Evolutionary conservation across 2,113 vertebrate species (phyloP).

Genomic region (Jacana jacana): DNA sequence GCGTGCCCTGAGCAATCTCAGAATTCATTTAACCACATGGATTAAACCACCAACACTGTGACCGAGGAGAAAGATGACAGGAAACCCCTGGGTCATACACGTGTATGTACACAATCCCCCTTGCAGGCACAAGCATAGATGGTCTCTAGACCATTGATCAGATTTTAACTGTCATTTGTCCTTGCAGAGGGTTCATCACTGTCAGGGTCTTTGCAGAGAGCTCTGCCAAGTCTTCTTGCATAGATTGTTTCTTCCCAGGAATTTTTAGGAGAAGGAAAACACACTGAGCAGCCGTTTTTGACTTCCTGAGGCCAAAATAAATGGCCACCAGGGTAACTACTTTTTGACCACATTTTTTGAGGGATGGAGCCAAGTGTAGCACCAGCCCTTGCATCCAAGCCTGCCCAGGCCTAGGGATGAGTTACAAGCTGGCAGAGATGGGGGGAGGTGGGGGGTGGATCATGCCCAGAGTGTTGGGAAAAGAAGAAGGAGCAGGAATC

Average conservation of each 20-base stretch:
- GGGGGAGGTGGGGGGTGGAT: no score
- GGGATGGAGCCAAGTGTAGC: not conserved
- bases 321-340: not conserved
- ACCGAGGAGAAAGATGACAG: not conserved
- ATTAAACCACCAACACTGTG: not conserved
- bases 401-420: not conserved
- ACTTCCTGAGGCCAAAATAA: not conserved
- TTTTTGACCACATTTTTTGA: not conserved
- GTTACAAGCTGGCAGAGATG: not conserved
- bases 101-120: not conserved
- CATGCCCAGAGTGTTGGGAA: not conserved
- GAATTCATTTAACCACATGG: not conserved
- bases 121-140: not conserved
- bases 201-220: not conserved
- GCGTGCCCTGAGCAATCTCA: not conserved
- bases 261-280: not conserved
- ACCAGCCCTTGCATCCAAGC: no score
- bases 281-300: not conserved
- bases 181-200: not conserved
- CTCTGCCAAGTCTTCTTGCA: not conserved
- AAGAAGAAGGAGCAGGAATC: not conserved
- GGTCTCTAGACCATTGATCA: not conserved
- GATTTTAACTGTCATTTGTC: not conserved
- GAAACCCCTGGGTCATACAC: not conserved
- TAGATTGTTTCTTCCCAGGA: not conserved